Evolutionary conservation across 2,888 invertebrate genomes (phyloP).

Genomic region (Watsonalla cultraria): DNA sequence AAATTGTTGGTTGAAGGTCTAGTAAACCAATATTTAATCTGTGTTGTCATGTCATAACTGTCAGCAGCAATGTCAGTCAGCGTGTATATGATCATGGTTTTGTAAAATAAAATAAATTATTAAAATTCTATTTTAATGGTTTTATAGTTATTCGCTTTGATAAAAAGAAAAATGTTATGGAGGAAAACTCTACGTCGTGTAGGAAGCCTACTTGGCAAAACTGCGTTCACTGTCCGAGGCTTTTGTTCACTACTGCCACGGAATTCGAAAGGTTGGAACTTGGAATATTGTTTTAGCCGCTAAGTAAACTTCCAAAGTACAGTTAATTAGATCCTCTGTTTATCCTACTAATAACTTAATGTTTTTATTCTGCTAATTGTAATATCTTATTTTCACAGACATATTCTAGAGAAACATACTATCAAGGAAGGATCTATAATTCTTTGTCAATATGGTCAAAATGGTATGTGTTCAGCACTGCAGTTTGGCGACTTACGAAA

Average conservation of each 20-base stretch:
- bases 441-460: slow-evolving; percentile 92
- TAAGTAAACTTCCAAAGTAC: no score
- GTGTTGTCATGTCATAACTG: no score
- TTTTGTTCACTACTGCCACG: slow-evolving; percentile 75
- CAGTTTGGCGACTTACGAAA: slow-evolving; percentile 94
- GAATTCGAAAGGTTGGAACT: slow-evolving; percentile 80
- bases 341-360: background rate
- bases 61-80: no score
- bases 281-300: no score
- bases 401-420: slow-evolving; percentile 88
- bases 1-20: no score
- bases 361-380: background rate
- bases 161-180: slow-evolving; percentile 67
- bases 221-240: slow-evolving; percentile 80
- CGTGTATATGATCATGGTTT: background rate
- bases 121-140: background rate
- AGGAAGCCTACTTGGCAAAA: slow-evolving; percentile 78
- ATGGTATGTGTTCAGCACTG: slow-evolving; percentile 90
- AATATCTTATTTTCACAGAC: slow-evolving; percentile 72
- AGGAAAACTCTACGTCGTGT: slow-evolving; percentile 55
- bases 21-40: no score
- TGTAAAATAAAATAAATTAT: background rate
- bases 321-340: no score
- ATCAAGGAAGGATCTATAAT: slow-evolving; percentile 91
- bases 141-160: slow-evolving; percentile 7